These are phyloP conservation scores for Drosophila tsacasi DNA, from an alignment of 1,140 invertebrate species.

Conservation along the genomic window DNA sequence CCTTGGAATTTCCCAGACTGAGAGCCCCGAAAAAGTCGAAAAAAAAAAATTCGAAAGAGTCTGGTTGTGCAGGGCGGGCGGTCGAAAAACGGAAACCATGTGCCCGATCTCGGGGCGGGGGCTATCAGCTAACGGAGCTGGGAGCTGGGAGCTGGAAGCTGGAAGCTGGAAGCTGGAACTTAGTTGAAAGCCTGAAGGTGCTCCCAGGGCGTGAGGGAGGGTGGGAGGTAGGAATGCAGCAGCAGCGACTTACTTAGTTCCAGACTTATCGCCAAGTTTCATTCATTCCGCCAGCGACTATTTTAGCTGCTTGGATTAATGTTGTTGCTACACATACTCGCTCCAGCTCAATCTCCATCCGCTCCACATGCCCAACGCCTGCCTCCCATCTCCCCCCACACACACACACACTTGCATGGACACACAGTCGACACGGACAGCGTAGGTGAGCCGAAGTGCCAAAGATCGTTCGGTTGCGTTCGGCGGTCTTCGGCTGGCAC, in stretches of 20 bases:
- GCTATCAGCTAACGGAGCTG: slow-evolving; percentile 54
- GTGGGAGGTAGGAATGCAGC: slow-evolving; percentile 14
- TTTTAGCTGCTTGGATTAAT: slow-evolving; percentile 63
- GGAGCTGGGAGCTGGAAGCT: slow-evolving; percentile 11
- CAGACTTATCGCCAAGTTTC: slow-evolving; percentile 66
- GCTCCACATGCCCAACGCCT: slow-evolving; percentile 48
- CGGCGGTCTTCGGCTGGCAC: neutral
- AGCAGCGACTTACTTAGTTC: slow-evolving; percentile 62
- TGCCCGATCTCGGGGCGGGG: slow-evolving; percentile 62
- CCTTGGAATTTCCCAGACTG: slow-evolving; percentile 28
- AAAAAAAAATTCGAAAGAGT: slow-evolving; percentile 20
- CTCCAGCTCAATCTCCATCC: slow-evolving; percentile 57
- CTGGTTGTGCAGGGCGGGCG: slow-evolving; percentile 13
- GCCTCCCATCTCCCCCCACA: slow-evolving; percentile 12
- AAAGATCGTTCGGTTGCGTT: slow-evolving; percentile 6
- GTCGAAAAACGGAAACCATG: slow-evolving; percentile 69
- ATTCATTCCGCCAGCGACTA: slow-evolving; percentile 58
- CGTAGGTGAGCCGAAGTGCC: slow-evolving; percentile 57
- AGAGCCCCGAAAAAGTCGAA: neutral
- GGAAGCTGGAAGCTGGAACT: slow-evolving; percentile 2
- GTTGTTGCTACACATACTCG: slow-evolving; percentile 61
- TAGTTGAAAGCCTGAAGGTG: slow-evolving; percentile 41
- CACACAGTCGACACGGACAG: slow-evolving; percentile 66
- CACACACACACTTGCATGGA: neutral
- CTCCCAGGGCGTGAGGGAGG: slow-evolving; percentile 21